phyloP scores from a whole-genome alignment of 2,113 vertebrate genomes.

The Orthonyx spaldingii region DNA sequence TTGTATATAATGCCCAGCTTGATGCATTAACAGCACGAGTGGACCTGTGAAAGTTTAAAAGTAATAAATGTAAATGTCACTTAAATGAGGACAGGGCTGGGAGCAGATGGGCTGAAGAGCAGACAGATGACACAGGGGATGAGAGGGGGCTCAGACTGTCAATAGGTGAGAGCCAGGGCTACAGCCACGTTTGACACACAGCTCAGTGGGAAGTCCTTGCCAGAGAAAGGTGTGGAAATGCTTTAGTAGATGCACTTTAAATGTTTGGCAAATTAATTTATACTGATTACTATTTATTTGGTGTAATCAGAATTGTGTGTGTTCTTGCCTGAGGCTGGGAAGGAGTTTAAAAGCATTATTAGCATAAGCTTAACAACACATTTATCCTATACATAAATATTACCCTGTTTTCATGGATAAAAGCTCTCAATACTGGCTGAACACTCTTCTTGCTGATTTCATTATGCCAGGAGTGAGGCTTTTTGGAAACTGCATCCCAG shows the following conservation, averaged over 20 bases:
- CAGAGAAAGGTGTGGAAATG: background rate
- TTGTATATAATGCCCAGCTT: background rate
- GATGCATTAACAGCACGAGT: background rate
- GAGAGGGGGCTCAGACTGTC: background rate
- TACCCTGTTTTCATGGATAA: constrained; percentile 10
- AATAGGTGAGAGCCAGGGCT: background rate
- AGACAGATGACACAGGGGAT: background rate
- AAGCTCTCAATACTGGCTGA: background rate
- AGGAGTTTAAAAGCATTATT: constrained; percentile 43
- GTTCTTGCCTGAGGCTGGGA: background rate
- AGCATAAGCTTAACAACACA: background rate
- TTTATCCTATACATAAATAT: constrained; percentile 29
- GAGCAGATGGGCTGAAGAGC: background rate
- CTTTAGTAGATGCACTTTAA: background rate
- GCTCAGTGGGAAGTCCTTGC: background rate
- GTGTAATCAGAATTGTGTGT: constrained; percentile 18
- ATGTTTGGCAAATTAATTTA: constrained; percentile 39
- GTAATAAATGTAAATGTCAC: background rate
- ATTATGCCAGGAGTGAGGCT: background rate
- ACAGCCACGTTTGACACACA: background rate
- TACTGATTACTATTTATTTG: constrained; percentile 52
- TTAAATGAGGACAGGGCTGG: background rate
- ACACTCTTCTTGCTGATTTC: background rate
- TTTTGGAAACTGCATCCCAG: background rate
- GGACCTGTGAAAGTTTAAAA: background rate